These are phyloP conservation scores for Scomber scombrus DNA, from an alignment of 2,113 vertebrate species.

Conservation along the genomic window DNA sequence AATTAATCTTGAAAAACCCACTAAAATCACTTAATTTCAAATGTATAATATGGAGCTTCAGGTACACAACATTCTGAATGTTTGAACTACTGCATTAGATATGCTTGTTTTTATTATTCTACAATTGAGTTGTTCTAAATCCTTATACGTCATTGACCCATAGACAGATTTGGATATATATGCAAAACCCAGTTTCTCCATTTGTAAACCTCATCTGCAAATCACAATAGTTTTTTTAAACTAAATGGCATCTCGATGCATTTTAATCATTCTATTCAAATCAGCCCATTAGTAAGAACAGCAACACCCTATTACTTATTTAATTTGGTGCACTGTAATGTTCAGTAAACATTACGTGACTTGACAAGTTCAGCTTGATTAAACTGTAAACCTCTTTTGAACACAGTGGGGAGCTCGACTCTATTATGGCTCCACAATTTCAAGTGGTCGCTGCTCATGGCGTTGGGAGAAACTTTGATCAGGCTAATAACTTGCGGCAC, in stretches of 20 bases:
- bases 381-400: conserved; percentile 22
- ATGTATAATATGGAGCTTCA: no score
- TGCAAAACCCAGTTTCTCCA: not conserved
- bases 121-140: no score
- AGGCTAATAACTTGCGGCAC: conserved; percentile 50
- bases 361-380: not conserved
- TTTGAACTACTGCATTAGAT: no score
- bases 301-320: not conserved
- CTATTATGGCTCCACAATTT: conserved; percentile 6
- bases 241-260: conserved; percentile 8
- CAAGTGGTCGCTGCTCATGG: conserved; percentile 11
- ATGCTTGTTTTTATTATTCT: no score
- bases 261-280: not conserved
- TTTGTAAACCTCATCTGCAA: not conserved
- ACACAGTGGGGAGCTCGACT: conserved; percentile 3
- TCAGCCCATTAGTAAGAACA: conserved; percentile 1
- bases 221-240: not conserved
- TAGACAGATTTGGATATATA: not conserved
- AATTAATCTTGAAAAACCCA: no score
- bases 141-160: no score
- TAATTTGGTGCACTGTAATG: conserved; percentile 5
- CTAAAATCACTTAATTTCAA: no score
- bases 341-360: not conserved
- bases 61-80: no score
- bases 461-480: conserved; percentile 37